A percentile compares a stretch with the other conserved stretches of the same genome.
Evolutionary conservation across 2,888 invertebrate species (phyloP).

Genomic region (Crematogaster levior): DNA sequence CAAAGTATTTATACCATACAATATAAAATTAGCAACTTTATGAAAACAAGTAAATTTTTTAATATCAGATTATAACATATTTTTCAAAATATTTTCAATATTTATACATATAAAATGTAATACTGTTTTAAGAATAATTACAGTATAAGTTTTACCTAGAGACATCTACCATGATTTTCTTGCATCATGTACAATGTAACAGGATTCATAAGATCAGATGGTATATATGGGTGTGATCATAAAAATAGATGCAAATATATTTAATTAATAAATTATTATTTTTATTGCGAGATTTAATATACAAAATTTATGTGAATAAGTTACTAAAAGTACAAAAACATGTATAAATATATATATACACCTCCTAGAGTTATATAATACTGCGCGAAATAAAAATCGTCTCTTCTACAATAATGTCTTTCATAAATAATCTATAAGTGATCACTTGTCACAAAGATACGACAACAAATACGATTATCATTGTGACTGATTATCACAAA

Average conservation of each 20-base stretch:
- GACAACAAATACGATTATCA: conserved; percentile 4
- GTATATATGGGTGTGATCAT: background rate
- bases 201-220: background rate
- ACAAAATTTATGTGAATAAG: conserved; percentile 73
- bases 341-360: conserved; percentile 63
- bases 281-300: conserved; percentile 48
- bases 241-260: background rate
- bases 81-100: background rate
- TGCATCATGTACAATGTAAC: background rate
- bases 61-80: background rate
- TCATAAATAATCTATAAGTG: conserved; percentile 68
- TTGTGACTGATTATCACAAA: conserved; percentile 65
- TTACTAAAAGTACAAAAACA: conserved; percentile 57
- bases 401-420: conserved; percentile 69
- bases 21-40: background rate
- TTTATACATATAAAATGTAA: background rate
- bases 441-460: conserved; percentile 49
- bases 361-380: conserved; percentile 70
- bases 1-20: background rate
- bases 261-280: conserved; percentile 65
- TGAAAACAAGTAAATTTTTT: background rate
- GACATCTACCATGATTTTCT: conserved; percentile 18
- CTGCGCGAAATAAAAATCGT: conserved; percentile 66
- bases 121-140: background rate
- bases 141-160: background rate